Evolutionary conservation across 1,140 invertebrate species (phyloP).

Genomic region (Zaprionus tsacasi): DNA sequence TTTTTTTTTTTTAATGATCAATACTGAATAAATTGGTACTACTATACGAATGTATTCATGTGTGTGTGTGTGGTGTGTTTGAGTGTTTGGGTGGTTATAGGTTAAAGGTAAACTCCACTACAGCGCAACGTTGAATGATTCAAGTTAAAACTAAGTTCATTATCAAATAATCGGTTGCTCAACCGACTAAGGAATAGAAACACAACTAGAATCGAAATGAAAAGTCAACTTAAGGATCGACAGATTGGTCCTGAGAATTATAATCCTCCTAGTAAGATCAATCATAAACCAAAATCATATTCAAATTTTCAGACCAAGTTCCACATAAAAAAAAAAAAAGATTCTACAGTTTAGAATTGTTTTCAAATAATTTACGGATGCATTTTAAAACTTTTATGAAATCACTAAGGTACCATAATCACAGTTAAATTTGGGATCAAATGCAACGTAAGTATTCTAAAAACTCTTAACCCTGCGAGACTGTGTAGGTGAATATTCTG

Average conservation of each 20-base stretch:
- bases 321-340: background rate
- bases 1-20: constrained; percentile 9
- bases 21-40: constrained; percentile 9
- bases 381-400: constrained; percentile 15
- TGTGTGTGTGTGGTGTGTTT: constrained; percentile 25
- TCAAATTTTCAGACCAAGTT: background rate
- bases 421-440: background rate
- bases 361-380: constrained; percentile 17
- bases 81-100: background rate
- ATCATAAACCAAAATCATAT: background rate
- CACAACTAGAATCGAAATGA: background rate
- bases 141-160: background rate
- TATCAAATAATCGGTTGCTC: background rate
- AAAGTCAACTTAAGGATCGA: background rate
- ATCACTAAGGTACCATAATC: background rate
- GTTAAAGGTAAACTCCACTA: background rate
- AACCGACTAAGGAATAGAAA: background rate
- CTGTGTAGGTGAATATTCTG: background rate
- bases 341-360: constrained; percentile 12
- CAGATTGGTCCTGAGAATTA: background rate
- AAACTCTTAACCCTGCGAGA: background rate
- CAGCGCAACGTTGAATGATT: constrained; percentile 4
- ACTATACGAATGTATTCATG: constrained; percentile 9
- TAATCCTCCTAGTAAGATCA: background rate
- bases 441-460: background rate